Conservation (phyloP, 1,140 invertebrate species). For the Conus betulinus region DNA sequence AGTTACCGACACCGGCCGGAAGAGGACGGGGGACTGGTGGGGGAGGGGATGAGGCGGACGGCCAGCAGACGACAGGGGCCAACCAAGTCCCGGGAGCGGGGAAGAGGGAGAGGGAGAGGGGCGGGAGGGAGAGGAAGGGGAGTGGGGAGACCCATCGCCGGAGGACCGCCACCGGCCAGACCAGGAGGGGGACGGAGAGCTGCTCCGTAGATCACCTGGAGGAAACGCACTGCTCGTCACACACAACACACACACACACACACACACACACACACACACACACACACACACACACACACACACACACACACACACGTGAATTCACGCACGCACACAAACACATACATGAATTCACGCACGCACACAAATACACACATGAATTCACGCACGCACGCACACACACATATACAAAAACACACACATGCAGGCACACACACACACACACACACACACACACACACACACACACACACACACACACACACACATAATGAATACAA, state of each 20-base stretch:
- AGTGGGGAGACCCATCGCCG: background rate
- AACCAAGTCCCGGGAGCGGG: background rate
- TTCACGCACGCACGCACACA: background rate
- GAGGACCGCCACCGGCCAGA: background rate
- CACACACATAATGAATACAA: background rate
- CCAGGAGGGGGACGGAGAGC: background rate
- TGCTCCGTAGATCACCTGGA: background rate
- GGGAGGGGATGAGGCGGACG: background rate
- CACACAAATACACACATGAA: background rate
- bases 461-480: conserved; percentile 9
- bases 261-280: no score
- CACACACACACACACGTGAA: background rate
- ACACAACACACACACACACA: no score
- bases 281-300: no score
- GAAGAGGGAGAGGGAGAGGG: background rate
- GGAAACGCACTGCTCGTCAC: no score
- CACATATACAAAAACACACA: background rate
- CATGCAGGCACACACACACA: background rate
- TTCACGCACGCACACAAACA: conserved; percentile 9
- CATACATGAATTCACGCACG: conserved; percentile 13
- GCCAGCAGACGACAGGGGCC: background rate
- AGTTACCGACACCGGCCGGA: background rate
- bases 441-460: background rate
- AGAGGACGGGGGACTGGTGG: background rate
- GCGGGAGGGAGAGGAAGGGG: background rate